Percentiles rank a stretch among this genome's conserved stretches.
Conservation (phyloP, 1,140 invertebrate species). For the Pemphigus obesinymphae region DNA sequence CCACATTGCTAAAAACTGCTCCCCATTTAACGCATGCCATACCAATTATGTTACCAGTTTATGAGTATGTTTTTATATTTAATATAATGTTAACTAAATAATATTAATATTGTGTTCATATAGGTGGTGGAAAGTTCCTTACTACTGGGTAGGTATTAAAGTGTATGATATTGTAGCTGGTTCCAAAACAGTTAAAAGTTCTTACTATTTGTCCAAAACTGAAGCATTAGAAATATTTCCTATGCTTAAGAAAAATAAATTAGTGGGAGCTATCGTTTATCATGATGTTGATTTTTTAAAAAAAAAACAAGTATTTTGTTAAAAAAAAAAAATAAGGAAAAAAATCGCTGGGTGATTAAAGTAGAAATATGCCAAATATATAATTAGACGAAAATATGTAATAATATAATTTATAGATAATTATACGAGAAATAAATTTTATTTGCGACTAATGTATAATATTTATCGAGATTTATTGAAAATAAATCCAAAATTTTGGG, state of each 20-base stretch:
- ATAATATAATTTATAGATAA: too few species aligned
- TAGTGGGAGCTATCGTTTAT: constrained; percentile 96
- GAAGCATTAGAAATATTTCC: constrained; percentile 95
- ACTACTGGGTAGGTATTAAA: constrained; percentile 98
- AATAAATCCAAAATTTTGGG: too few species aligned
- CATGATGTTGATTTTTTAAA: too few species aligned
- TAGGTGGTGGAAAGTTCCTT: constrained; percentile 98
- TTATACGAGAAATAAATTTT: too few species aligned
- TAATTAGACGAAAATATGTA: too few species aligned
- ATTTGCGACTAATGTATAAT: too few species aligned
- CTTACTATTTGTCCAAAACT: constrained; percentile 89
- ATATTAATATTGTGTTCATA: constrained; percentile 48
- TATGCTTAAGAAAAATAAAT: constrained; percentile 88
- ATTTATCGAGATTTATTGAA: too few species aligned
- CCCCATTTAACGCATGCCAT: constrained; percentile 94
- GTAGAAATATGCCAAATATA: too few species aligned
- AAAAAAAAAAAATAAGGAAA: too few species aligned
- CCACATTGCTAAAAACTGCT: constrained; percentile 89
- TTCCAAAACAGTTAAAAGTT: constrained; percentile 87
- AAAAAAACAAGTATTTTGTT: too few species aligned
- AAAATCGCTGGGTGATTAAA: too few species aligned
- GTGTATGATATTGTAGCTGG: constrained; percentile 97
- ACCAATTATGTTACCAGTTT: constrained; percentile 97
- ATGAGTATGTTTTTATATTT: constrained; percentile 67
- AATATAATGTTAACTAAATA: neutral